Evolutionary conservation across 2,113 vertebrate genomes (phyloP).

Genomic region (Piprites chloris): DNA sequence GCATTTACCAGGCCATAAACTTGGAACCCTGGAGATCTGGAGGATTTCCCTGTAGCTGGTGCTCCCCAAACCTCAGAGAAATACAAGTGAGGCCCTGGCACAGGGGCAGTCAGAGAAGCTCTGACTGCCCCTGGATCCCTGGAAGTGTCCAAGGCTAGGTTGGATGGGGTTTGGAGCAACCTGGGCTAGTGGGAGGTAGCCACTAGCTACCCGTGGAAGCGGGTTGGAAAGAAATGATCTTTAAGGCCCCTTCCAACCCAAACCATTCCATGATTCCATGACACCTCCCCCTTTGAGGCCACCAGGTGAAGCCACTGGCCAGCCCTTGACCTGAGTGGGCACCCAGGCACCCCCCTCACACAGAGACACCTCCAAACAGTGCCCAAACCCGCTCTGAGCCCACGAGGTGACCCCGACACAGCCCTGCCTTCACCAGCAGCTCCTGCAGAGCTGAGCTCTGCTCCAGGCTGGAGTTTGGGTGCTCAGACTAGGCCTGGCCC

Average conservation of each 20-base stretch:
- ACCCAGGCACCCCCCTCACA: not conserved
- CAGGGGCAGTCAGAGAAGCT: not conserved
- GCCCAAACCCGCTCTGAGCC: not conserved
- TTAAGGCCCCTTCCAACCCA: not conserved
- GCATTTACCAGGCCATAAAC: not conserved
- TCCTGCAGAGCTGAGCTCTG: not conserved
- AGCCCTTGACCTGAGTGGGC: not conserved
- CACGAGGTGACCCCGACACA: not conserved
- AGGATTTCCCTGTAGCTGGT: not conserved
- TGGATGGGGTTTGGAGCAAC: too few species aligned
- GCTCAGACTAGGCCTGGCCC: not conserved
- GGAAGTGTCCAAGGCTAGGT: not conserved
- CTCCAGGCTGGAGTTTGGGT: not conserved
- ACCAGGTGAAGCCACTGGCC: not conserved
- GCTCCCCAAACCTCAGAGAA: not conserved
- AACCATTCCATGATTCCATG: not conserved
- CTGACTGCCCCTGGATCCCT: not conserved
- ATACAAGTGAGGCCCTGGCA: not conserved
- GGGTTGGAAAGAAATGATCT: not conserved
- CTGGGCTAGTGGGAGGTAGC: not conserved
- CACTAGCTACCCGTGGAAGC: not conserved
- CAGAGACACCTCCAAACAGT: not conserved
- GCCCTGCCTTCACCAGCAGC: not conserved
- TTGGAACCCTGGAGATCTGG: not conserved
- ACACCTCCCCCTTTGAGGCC: not conserved